Base-by-base conservation (phyloP, 2,797 vertebrate species). In the Pseudochaenichthys georgianus region DNA sequence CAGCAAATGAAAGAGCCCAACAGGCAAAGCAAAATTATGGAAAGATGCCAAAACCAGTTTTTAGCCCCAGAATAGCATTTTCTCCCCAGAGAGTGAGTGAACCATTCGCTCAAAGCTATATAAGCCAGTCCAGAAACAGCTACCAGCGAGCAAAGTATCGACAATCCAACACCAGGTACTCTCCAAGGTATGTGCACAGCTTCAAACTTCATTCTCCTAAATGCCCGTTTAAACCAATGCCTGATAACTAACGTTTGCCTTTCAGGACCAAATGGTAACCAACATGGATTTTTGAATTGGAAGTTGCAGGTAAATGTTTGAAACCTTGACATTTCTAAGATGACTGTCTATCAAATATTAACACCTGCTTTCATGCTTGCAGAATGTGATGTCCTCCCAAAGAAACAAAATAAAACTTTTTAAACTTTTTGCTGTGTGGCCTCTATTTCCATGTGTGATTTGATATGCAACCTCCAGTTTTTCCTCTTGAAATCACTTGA, bases 61-160 rank as follows among this genome's bases (percentile, higher is more conserved):
- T 2, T 3, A 2, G 1, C 13, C 12, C 19, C 3, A 17, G 60
- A 28, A 28, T 4, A 2, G 15, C 11, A n/a, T 1, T 16, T 2
- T 16, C 13, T 50, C 0, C 48, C 3, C 12, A 50, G 34, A 38
- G 4, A n/a, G 10, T 5, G 21, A 46, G 15, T 5, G 9, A 54
- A 5, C 60, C 5, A 0, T 0, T 42, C 1, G 48, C 13, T 23
- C 9, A 46, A 48, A 66, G 9, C 11, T 72, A 66, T 7, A 46
- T 84, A 0, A 0, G 47, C 38, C 47, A 73, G 60, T 71, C 80
- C 43, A 85, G 69, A 59, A 59, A 50, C 6, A 28, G 19, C 42
- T 83, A 85, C 52, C 1, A 13, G 13, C 41, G 10, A 43, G 0
- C 0, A 16, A 8, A 7, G 3, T 2, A 41, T 13, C 0, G 9